Evolutionary conservation across 1,140 invertebrate species (phyloP).

Genomic region (Drosophila erecta): DNA sequence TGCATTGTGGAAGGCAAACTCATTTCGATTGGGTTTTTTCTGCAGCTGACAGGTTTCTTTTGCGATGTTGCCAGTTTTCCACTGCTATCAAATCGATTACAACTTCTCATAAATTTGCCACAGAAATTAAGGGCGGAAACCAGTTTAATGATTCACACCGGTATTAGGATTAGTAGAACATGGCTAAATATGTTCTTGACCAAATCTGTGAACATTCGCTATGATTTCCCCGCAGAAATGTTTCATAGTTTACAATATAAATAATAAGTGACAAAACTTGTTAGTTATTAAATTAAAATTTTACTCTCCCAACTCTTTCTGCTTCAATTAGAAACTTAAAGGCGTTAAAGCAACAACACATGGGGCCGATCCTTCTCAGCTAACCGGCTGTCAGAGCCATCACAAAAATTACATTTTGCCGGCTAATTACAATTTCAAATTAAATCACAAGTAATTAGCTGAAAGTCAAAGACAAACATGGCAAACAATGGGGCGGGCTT

Average conservation of each 20-base stretch:
- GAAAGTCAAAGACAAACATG: slow-evolving; percentile 62
- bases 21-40: neutral
- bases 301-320: too few species aligned
- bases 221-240: too few species aligned
- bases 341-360: slow-evolving; percentile 52
- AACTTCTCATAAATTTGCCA: too few species aligned
- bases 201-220: too few species aligned
- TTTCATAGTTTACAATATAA: too few species aligned
- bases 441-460: slow-evolving; percentile 81
- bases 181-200: too few species aligned
- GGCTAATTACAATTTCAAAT: slow-evolving; percentile 84
- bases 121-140: too few species aligned
- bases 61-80: neutral
- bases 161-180: too few species aligned
- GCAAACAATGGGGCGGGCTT: slow-evolving; percentile 12
- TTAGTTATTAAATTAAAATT: too few species aligned
- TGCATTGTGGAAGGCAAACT: neutral
- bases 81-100: neutral
- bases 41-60: neutral
- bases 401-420: slow-evolving; percentile 78
- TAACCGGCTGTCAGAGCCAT: slow-evolving; percentile 62
- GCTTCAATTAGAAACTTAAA: slow-evolving; percentile 15
- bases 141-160: too few species aligned
- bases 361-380: slow-evolving; percentile 30
- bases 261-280: too few species aligned